A percentile compares a stretch with the other conserved stretches of the same genome.
Conservation (phyloP, 2,113 vertebrate species). For the Odobenus rosmarus region DNA sequence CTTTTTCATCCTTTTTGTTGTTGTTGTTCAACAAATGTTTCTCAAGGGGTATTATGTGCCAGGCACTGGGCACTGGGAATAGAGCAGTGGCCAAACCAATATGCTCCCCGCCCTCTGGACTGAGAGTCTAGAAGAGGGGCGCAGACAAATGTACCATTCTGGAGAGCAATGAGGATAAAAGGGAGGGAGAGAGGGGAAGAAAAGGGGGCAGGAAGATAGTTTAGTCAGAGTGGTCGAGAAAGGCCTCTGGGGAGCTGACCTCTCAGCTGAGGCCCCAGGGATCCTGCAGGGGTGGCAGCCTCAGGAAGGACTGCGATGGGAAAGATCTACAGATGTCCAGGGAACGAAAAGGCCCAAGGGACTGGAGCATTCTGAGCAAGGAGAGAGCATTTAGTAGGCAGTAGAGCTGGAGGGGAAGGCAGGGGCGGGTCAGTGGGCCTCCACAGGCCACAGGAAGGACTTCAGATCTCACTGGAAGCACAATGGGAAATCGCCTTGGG, state of each 20-base stretch:
- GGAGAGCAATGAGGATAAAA: background rate
- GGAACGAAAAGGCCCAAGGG: background rate
- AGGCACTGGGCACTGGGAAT: background rate
- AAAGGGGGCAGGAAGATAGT: background rate
- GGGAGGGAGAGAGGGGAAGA: background rate
- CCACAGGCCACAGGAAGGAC: background rate
- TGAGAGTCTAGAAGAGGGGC: background rate
- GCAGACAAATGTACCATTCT: background rate
- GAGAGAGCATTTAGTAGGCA: background rate
- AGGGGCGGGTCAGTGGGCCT: background rate
- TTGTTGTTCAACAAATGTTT: background rate
- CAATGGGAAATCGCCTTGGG: background rate
- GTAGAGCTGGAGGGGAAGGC: background rate
- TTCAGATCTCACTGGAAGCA: background rate
- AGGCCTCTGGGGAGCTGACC: background rate
- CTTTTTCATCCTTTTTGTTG: background rate
- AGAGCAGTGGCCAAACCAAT: background rate
- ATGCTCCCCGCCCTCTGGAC: accelerated
- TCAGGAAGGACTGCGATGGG: background rate
- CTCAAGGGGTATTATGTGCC: background rate
- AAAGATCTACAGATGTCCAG: background rate
- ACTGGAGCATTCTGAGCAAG: background rate
- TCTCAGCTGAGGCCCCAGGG: background rate
- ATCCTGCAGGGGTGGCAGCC: too few species aligned
- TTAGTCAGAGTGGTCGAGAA: background rate